A percentile compares a stretch with the other conserved stretches of the same genome.
Evolutionary conservation across 2,888 invertebrate species (phyloP).

Genomic region (Xylota segnis): DNA sequence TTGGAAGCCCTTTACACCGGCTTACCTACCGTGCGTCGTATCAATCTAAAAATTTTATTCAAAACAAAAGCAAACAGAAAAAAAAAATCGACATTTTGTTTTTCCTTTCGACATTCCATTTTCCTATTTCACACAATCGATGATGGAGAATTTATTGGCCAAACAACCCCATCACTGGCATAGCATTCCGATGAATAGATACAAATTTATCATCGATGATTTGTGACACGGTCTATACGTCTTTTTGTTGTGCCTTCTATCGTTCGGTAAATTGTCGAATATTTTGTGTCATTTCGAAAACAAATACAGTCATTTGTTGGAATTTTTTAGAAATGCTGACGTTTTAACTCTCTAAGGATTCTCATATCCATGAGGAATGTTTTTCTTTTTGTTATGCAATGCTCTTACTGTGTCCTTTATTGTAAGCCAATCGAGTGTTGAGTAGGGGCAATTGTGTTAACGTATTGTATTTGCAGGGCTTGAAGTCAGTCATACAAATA

Average conservation of each 20-base stretch:
- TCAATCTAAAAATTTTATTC: neutral
- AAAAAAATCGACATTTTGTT: neutral
- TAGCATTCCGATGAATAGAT: conserved; percentile 2
- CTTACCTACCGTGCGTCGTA: too few species aligned
- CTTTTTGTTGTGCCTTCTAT: neutral
- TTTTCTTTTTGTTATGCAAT: neutral
- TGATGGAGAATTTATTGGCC: conserved; percentile 1
- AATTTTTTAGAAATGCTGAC: neutral
- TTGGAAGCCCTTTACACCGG: neutral
- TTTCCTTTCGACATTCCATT: neutral
- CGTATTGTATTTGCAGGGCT: neutral
- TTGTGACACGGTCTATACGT: neutral
- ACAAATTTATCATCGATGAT: conserved; percentile 8
- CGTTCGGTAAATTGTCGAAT: neutral
- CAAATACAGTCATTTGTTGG: conserved; percentile 1
- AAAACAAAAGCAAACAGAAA: neutral
- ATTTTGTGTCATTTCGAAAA: neutral
- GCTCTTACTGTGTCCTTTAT: neutral
- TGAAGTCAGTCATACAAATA: neutral
- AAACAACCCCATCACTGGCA: neutral
- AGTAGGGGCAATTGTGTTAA: neutral
- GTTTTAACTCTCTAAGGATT: neutral
- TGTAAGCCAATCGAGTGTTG: neutral
- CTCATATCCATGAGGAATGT: neutral
- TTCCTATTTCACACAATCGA: conserved; percentile 5